Evolutionary conservation across 2,797 vertebrate species (phyloP), one percentile per base, ranked within the genome.

Genomic region (Diplodus sargus): DNA sequence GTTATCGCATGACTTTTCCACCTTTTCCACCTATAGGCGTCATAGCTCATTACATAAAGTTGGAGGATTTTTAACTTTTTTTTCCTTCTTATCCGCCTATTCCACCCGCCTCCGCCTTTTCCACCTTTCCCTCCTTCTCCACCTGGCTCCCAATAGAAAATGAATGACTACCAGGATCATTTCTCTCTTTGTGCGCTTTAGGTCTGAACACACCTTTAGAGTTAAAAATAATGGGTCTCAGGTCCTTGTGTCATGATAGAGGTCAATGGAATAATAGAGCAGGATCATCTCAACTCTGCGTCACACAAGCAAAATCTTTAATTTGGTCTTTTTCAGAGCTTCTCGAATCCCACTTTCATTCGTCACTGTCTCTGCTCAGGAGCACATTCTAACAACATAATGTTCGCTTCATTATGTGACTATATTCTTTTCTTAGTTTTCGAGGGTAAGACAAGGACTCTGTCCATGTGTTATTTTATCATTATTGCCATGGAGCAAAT

Each of bases 291-390:
- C 43, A 62, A 15, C 28, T 18, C 68, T 25, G 20, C 25, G 34
- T 23, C 47, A 18, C 43, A 51, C 45, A 68, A 54, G 53, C 23
- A 56, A 68, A 71, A 53, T 22, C 23, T 70, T 63, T 59, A 51
- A 70, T 74, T 66, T 49, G 1, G 30, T 66, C 15, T 63, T 53
- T 61, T 66, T 58, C 22, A 64, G 17, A 18, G 2, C 5, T 17
- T 67, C 60, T 22, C 34, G 20, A 10, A 39, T 39, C 39, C 39
- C 10, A 39, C 39, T 39, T 11, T 39, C 39, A 39, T 34, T 48
- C 76, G 39, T 56, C 47, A 45, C 49, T 22, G 34, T 56, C 25
- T 74, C 69, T 48, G 22, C 45, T 58, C 3, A 39, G 18, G 69
- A 56, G 47, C 16, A 47, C 22, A 54, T 14, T 68, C 25, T 12